These are phyloP conservation scores for Octonoba sinensis DNA, from an alignment of 2,888 invertebrate species.

Conservation along the genomic window DNA sequence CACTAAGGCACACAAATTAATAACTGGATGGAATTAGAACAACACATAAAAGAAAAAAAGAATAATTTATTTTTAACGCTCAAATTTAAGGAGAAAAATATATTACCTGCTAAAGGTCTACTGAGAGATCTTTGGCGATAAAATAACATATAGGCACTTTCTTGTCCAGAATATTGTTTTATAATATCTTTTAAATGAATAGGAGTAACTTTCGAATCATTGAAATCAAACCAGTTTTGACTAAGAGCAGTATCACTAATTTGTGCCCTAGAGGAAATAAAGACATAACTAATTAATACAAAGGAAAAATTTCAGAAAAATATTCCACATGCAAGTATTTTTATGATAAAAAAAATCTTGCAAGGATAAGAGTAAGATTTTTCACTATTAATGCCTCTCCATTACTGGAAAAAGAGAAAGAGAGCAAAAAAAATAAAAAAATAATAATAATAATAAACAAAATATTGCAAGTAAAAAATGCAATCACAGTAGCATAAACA, in stretches of 20 bases:
- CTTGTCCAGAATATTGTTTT: constrained; percentile 70
- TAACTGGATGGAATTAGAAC: no score
- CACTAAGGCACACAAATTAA: no score
- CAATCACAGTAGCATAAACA: no score
- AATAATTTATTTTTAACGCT: not conserved
- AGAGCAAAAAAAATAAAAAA: no score
- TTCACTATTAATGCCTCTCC: no score
- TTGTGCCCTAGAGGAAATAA: constrained; percentile 27
- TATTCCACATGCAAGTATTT: no score
- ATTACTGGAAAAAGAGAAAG: no score
- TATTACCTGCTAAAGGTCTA: constrained; percentile 68
- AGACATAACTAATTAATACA: not conserved
- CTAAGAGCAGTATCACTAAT: constrained; percentile 17
- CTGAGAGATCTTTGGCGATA: constrained; percentile 69
- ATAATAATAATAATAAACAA: no score
- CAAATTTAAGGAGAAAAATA: not conserved
- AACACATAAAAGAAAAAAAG: no score
- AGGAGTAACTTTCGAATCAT: constrained; percentile 70
- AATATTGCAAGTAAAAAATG: no score
- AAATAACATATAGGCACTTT: constrained; percentile 72
- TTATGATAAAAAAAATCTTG: no score
- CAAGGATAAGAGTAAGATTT: no score
- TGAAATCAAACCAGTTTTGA: constrained; percentile 71
- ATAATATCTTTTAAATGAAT: constrained; percentile 69
- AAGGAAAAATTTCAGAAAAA: not conserved